Conservation (phyloP, 2,113 vertebrate genomes). For the Oryzias celebensis region DNA sequence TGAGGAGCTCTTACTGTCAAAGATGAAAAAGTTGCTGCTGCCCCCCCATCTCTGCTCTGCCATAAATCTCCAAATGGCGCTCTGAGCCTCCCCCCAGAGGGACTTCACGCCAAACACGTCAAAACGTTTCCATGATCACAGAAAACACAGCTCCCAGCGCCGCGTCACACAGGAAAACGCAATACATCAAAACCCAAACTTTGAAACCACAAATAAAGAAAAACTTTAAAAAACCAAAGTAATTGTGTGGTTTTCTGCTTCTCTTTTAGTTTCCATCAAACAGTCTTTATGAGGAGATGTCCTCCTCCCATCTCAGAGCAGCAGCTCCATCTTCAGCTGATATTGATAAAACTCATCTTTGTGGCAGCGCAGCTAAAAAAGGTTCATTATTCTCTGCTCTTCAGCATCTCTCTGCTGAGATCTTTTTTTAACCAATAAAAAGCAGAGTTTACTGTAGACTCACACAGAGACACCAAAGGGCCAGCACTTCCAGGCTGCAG, state of each 20-base stretch:
- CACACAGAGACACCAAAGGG: constrained; percentile 1
- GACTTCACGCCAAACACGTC: constrained; percentile 14
- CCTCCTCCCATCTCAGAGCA: no score
- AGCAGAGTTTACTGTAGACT: neutral
- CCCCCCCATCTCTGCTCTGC: constrained; percentile 3
- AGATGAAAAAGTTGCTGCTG: constrained; percentile 47
- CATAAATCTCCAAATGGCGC: constrained; percentile 35
- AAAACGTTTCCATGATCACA: constrained; percentile 15
- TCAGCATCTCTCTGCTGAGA: constrained; percentile 17
- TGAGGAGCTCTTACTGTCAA: constrained; percentile 49
- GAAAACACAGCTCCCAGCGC: neutral
- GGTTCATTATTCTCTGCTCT: constrained; percentile 28
- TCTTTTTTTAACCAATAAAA: constrained; percentile 20
- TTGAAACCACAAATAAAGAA: neutral
- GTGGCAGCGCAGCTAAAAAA: constrained; percentile 1
- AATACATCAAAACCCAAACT: no score
- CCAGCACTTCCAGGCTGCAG: constrained; percentile 22
- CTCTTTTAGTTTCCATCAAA: no score
- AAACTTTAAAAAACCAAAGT: constrained; percentile 20
- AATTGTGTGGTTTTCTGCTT: constrained; percentile 22
- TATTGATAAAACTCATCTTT: no score
- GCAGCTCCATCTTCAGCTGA: no score
- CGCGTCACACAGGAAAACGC: neutral
- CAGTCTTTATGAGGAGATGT: no score
- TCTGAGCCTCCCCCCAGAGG: constrained; percentile 28